Conservation (phyloP, 2,888 invertebrate species). For the Leucophora obtusa region DNA sequence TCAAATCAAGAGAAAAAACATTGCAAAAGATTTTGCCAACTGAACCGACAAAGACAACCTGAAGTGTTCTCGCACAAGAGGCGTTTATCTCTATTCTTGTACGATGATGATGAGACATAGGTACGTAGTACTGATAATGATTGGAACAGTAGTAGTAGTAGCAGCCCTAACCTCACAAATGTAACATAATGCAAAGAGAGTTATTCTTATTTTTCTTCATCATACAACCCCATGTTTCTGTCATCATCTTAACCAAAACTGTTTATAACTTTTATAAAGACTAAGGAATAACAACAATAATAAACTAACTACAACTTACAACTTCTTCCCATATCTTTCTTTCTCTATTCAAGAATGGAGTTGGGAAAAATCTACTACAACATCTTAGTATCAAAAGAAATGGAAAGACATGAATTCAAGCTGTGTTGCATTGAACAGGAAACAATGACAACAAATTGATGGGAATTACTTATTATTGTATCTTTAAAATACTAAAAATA, state of each 20-base stretch:
- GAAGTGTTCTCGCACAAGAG: slow-evolving; percentile 59
- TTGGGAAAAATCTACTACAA: slow-evolving; percentile 21
- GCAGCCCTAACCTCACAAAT: slow-evolving; percentile 55
- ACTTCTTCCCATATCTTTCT: slow-evolving; percentile 11
- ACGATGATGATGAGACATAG: not conserved
- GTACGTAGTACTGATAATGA: slow-evolving; percentile 31
- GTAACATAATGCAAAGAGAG: slow-evolving; percentile 14
- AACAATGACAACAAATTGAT: slow-evolving; percentile 65
- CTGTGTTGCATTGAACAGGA: slow-evolving; percentile 61
- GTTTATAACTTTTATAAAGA: slow-evolving; percentile 36
- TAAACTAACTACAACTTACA: slow-evolving; percentile 41
- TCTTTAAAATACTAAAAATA: not conserved
- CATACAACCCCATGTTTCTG: slow-evolving; percentile 43
- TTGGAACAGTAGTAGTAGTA: slow-evolving; percentile 42
- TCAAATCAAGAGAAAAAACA: slow-evolving; percentile 24
- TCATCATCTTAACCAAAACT: slow-evolving; percentile 55
- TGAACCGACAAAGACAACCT: slow-evolving; percentile 51
- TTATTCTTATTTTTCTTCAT: not conserved
- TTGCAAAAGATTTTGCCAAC: slow-evolving; percentile 62
- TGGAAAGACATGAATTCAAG: slow-evolving; percentile 57
- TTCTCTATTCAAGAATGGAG: slow-evolving; percentile 28
- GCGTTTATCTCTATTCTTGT: slow-evolving; percentile 54
- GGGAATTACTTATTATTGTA: slow-evolving; percentile 60
- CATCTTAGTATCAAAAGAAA: slow-evolving; percentile 28
- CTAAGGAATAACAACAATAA: slow-evolving; percentile 3